These are phyloP conservation scores for Phyto melanocephala DNA, from an alignment of 2,888 invertebrate genomes.

Conservation along the genomic window DNA sequence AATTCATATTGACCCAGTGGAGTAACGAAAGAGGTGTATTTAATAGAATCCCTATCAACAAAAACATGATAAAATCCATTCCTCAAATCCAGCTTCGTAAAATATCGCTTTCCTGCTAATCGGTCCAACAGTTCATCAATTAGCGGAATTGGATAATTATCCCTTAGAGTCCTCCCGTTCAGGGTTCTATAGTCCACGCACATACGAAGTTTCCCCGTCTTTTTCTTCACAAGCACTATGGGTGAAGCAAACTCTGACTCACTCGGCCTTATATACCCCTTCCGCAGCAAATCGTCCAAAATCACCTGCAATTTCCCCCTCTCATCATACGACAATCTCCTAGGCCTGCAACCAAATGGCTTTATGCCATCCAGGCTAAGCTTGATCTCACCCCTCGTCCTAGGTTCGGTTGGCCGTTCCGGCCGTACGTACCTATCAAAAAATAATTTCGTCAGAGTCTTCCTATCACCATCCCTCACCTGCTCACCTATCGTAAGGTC, in stretches of 20 bases:
- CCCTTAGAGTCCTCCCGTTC: conserved; percentile 24
- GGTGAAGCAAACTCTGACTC: conserved; percentile 37
- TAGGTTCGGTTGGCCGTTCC: conserved; percentile 33
- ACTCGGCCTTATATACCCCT: no score
- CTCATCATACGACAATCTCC: no score
- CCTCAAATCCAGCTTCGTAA: conserved; percentile 47
- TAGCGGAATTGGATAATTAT: no score
- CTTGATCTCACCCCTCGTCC: conserved; percentile 44
- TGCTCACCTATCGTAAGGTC: not conserved
- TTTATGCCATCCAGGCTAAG: conserved; percentile 26
- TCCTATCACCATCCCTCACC: not conserved
- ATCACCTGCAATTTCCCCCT: conserved; percentile 28
- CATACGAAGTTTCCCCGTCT: no score
- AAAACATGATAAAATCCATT: conserved; percentile 29
- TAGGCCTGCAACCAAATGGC: conserved; percentile 47
- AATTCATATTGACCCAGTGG: conserved; percentile 41
- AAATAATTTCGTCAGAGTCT: not conserved
- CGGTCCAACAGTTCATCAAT: conserved; percentile 43
- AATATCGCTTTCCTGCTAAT: no score
- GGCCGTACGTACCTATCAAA: not conserved
- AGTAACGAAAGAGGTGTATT: no score
- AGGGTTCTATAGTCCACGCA: conserved; percentile 44
- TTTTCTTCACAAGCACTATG: conserved; percentile 43
- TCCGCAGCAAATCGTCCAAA: conserved; percentile 24
- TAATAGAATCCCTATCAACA: no score